phyloP scores from a whole-genome alignment of 2,888 invertebrate genomes.

The Deilephila porcellus region DNA sequence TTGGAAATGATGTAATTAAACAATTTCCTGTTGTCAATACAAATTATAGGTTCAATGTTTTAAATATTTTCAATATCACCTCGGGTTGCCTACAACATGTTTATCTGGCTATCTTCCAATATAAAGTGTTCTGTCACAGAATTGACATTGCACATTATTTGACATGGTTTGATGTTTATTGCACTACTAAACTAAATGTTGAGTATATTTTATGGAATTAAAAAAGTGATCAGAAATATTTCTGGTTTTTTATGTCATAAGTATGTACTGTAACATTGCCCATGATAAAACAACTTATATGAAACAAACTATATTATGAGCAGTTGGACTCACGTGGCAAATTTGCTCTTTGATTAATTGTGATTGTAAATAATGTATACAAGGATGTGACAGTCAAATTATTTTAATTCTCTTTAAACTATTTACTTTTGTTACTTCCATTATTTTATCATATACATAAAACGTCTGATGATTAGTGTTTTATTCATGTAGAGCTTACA shows the following conservation, averaged over 20 bases:
- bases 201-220: not conserved
- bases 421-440: too few species aligned
- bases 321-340: too few species aligned
- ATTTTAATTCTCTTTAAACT: too few species aligned
- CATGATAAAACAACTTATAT: too few species aligned
- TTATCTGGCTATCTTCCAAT: conserved; percentile 66
- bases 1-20: not conserved
- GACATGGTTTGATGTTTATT: conserved; percentile 37
- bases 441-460: too few species aligned
- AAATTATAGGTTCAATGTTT: conserved; percentile 43
- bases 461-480: not conserved
- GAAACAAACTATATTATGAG: too few species aligned
- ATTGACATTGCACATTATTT: conserved; percentile 53
- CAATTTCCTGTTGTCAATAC: conserved; percentile 29
- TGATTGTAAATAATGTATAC: too few species aligned
- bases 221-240: not conserved
- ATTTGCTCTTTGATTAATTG: too few species aligned
- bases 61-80: conserved; percentile 46
- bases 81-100: conserved; percentile 49
- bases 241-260: not conserved
- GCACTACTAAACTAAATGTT: conserved; percentile 18
- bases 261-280: too few species aligned
- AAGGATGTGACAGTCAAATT: too few species aligned
- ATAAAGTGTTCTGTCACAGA: conserved; percentile 52
- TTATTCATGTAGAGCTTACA: not conserved